These are phyloP conservation scores for Penaeus vannamei DNA, from an alignment of 1,140 invertebrate genomes.

Conservation along the genomic window DNA sequence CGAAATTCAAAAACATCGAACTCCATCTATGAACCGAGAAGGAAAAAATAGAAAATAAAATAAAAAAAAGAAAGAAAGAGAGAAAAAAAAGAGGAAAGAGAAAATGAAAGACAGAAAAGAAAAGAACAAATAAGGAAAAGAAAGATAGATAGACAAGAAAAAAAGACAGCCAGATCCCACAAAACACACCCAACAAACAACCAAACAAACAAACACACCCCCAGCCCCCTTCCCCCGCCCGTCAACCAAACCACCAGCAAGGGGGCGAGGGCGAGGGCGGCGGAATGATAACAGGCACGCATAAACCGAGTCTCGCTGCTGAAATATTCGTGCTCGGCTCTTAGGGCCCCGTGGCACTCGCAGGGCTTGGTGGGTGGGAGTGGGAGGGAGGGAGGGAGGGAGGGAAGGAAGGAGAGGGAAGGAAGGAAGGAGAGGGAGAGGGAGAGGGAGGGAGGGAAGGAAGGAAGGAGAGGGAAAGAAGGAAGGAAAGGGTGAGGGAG, in stretches of 20 bases:
- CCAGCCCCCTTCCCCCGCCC: no score
- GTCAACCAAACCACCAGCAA: no score
- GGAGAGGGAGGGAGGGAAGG: background rate
- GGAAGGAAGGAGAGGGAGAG: background rate
- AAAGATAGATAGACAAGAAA: background rate
- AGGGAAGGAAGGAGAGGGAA: background rate
- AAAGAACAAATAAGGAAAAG: background rate
- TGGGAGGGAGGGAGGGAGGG: background rate
- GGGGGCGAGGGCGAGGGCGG: no score
- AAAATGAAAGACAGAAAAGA: background rate
- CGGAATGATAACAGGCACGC: no score
- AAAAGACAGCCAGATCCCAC: no score
- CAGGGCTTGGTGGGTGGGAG: background rate
- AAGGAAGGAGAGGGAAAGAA: background rate
- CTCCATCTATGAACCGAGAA: no score
- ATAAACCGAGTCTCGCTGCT: no score
- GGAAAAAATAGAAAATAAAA: background rate
- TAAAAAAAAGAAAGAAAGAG: background rate
- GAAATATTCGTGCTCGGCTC: no score
- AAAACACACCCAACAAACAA: background rate
- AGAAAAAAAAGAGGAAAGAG: conserved; percentile 1
- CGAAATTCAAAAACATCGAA: no score
- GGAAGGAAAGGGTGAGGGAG: background rate
- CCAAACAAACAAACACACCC: no score
- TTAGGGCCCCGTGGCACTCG: no score